Evolutionary conservation across 1,140 invertebrate genomes (phyloP), one percentile per base, ranked within the genome.

Genomic region (Leptonema lineaticorne): DNA sequence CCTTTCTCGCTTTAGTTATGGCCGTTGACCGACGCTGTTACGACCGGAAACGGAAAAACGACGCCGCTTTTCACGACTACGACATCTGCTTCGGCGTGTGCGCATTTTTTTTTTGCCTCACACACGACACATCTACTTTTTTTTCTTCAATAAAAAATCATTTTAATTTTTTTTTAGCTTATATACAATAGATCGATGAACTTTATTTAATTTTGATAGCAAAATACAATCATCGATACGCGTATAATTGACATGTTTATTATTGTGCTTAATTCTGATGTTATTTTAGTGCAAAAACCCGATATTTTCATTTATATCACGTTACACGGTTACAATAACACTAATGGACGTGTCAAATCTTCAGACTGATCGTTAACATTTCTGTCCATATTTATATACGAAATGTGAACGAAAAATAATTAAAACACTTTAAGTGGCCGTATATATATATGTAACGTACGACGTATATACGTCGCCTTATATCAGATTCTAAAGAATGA

Each of bases 261-360:
- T 37, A 2, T 62, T n/a, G 22, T 24, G 33, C 45, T 62, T 24
- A 41, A 33, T 62, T 33, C 59, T 9, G 22, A 62, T 26, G 30
- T 45, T 37, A 45, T 62, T 62, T 62, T 22, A 27, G 33, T 14
- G n/a, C 26, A 37, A 62, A 62, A 62, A 45, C 29, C 18, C 5
- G 29, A 1, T 45, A 22, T 62, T 45, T 45, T 62, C 16, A 53
- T 16, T 14, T 29, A 24, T 62, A 62, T 62, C 59, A 24, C 37
- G 20, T 62, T 62, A 62, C 59, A n/a, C n/a, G n/a, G n/a, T n/a
- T n/a, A n/a, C 18, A 62, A 62, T 62, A 62, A 45, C 59, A 22
- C 33, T 62, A 62, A 62, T 62, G 59, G 59, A 62, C 18, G 33
- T 24, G 59, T 62, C 59, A 62, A 62, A 62, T 62, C 59, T 45